Evolutionary conservation across 2,113 vertebrate genomes (phyloP), one percentile per base, ranked within the genome.

Genomic region (Lathamus discolor): DNA sequence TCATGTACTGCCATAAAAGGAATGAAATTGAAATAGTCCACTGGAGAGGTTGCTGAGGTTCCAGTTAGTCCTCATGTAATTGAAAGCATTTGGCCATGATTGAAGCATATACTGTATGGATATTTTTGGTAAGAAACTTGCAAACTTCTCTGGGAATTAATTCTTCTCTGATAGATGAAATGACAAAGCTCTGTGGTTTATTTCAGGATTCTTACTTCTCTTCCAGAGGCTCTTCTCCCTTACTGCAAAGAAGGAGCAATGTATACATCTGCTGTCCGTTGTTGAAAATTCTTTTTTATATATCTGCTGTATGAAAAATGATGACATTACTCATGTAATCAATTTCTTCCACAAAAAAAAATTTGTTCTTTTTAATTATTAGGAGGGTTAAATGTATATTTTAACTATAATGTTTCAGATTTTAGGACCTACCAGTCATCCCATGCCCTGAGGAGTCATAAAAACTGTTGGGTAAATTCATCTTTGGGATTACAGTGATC

Each of bases 21-120:
- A 86, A 87, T 78, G 54, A 94, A 97, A 93, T 37, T 70, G 70
- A 87, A 68, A 35, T 73, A 68, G 75, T 80, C 61, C 51, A 74
- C 67, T 75, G 61, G 44, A 92, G 46, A 73, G 4, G 31, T 52
- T 96, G 55, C 67, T 94, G 79, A 92, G 63, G 49, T 75, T 90
- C 49, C 35, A 66, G 83, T 95, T 95, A 95, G 61, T 82, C 28
- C 39, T 97, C 77, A 55, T 31, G 73, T 92, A 96, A 95, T 55
- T 94, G 93, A 93, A 96, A 88, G 61, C 55, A 93, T 93, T 92
- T 96, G n/a, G 37, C 81, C 25, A 74, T 48, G 48, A 94, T 48
- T 92, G 37, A 94, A 62, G 73, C 68, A 96, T 78, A 97, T 96
- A 79, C 96, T 89, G 48, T 93, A 85, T 83, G 64, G 83, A 93